Conservation (phyloP, 2,797 vertebrate species). For the Microcaecilia unicolor region DNA sequence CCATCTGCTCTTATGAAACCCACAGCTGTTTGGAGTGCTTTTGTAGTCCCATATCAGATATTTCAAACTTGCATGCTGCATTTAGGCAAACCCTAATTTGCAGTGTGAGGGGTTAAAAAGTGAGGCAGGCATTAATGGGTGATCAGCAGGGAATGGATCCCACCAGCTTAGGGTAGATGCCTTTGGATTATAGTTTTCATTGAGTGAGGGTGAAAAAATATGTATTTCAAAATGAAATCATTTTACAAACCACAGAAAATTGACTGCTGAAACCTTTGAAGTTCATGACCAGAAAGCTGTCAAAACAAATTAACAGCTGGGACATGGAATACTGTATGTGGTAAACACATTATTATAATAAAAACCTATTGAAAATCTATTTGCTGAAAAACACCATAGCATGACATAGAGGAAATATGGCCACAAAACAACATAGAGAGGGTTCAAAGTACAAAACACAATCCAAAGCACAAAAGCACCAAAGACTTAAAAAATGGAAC, state of each 20-base stretch:
- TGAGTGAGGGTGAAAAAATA: background rate
- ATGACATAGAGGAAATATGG: too few relatives aligned
- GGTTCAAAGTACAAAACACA: too few relatives aligned
- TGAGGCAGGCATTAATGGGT: too few relatives aligned
- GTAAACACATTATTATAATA: background rate
- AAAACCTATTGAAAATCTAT: background rate
- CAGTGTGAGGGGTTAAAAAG: too few relatives aligned
- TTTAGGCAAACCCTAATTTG: too few relatives aligned
- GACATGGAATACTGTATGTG: background rate
- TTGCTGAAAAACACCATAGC: background rate
- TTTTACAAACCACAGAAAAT: background rate
- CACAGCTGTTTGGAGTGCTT: constrained; percentile 27
- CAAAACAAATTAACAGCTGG: background rate
- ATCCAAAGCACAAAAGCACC: too few relatives aligned
- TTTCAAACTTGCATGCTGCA: constrained; percentile 18
- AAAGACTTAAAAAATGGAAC: too few relatives aligned
- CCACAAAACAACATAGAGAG: too few relatives aligned
- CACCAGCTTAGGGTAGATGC: too few relatives aligned
- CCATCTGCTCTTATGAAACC: constrained; percentile 16
- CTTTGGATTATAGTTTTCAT: too few relatives aligned
- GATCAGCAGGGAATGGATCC: too few relatives aligned
- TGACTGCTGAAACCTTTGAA: background rate
- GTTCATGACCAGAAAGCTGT: constrained; percentile 1
- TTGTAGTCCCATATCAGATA: constrained; percentile 13
- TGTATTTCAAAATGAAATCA: background rate